A percentile compares a stretch with the other conserved stretches of the same genome.
phyloP scores from a whole-genome alignment of 2,888 invertebrate genomes.

The Caenorhabditis sulstoni region DNA sequence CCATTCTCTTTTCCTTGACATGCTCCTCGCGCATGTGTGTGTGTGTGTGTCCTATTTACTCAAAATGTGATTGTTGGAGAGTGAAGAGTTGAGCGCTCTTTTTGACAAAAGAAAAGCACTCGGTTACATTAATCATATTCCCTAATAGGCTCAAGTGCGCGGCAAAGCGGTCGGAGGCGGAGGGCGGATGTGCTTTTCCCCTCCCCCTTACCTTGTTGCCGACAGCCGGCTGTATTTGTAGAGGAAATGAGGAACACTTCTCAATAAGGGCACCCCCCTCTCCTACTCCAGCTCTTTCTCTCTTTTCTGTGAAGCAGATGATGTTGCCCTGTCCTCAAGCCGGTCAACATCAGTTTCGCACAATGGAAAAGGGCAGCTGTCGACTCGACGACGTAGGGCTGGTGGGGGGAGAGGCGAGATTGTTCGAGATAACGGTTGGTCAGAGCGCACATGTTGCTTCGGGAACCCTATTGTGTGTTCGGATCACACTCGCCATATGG shows the following conservation, averaged over 20 bases:
- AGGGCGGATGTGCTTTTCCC: no score
- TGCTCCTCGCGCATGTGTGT: not conserved
- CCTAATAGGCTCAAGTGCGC: constrained; percentile 19
- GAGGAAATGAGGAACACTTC: not conserved
- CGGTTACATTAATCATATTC: constrained; percentile 34
- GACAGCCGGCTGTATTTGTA: constrained; percentile 54
- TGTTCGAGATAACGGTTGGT: constrained; percentile 39
- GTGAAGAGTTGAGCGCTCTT: no score
- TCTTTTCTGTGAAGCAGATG: not conserved
- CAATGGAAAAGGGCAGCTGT: constrained; percentile 54
- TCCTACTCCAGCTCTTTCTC: constrained; percentile 24
- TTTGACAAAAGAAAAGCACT: no score
- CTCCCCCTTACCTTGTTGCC: not conserved
- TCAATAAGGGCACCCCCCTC: constrained; percentile 40
- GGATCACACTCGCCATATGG: not conserved
- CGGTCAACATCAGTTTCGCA: constrained; percentile 50
- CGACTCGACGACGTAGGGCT: not conserved
- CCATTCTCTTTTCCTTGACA: not conserved
- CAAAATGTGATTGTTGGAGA: no score
- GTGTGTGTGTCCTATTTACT: no score
- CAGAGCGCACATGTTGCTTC: constrained; percentile 46
- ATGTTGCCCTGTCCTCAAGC: constrained; percentile 21
- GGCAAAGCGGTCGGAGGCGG: no score
- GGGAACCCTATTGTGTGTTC: constrained; percentile 9
- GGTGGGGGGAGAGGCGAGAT: constrained; percentile 18